A percentile compares a stretch with the other conserved stretches of the same genome.
phyloP scores from a whole-genome alignment of 2,888 invertebrate species.

The Hypomecis atomaria region DNA sequence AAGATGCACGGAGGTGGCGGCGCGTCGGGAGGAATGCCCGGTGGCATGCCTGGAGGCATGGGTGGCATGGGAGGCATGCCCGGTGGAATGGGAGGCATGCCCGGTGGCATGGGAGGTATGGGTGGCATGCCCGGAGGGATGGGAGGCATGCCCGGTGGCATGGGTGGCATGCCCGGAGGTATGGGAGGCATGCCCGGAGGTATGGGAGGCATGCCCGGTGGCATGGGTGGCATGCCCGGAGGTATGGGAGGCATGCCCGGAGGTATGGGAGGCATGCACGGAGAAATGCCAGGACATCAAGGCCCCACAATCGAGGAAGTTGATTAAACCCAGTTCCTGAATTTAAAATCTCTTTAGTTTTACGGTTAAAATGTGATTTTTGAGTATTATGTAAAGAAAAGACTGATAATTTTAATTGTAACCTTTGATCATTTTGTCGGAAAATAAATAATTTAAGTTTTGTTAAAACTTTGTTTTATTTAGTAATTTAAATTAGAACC shows the following conservation, averaged over 20 bases:
- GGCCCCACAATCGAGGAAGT: slow-evolving; percentile 16
- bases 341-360: neutral
- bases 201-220: slow-evolving; percentile 8
- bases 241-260: slow-evolving; percentile 2
- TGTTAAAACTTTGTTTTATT: neutral
- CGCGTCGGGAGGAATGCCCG: slow-evolving; percentile 1
- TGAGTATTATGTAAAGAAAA: slow-evolving; percentile 4
- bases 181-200: slow-evolving; percentile 14
- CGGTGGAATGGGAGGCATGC: slow-evolving; percentile 13
- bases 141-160: slow-evolving; percentile 8
- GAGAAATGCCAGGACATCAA: slow-evolving; percentile 6
- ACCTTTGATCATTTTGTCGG: slow-evolving; percentile 8
- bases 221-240: slow-evolving; percentile 4
- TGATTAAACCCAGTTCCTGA: neutral
- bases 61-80: slow-evolving; percentile 9
- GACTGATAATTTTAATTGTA: slow-evolving; percentile 9
- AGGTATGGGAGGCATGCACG: slow-evolving; percentile 1
- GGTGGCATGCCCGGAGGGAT: slow-evolving; percentile 13
- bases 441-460: slow-evolving; percentile 7
- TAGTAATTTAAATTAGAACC: neutral
- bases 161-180: slow-evolving; percentile 9
- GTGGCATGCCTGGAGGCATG: slow-evolving; percentile 13
- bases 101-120: slow-evolving; percentile 12
- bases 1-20: slow-evolving; percentile 13
- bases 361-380: neutral